Percentiles rank a stretch among this genome's conserved stretches.
Conservation (phyloP, 30 jellyfish, hydroid and myxozoan species). For the Pelagia noctiluca region DNA sequence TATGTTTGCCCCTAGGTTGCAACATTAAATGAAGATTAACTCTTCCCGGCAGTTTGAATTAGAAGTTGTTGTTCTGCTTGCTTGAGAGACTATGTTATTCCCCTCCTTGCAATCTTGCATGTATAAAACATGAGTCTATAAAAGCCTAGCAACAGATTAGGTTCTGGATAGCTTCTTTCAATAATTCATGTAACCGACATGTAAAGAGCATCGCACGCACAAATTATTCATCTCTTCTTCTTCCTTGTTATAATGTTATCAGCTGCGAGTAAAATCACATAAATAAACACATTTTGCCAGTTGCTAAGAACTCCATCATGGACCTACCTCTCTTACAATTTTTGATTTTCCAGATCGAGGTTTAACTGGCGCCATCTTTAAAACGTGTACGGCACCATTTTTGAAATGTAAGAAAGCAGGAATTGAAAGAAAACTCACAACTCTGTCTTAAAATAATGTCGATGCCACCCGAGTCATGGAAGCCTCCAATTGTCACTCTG, state of each 20-base stretch:
- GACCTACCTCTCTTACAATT: slow-evolving; percentile 4
- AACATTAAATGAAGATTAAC: background rate
- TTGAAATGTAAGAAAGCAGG: background rate
- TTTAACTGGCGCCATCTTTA: background rate
- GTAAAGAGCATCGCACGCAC: slow-evolving; percentile 70
- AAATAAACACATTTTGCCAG: background rate
- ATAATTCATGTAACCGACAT: slow-evolving; percentile 54
- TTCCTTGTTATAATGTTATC: slow-evolving; percentile 1
- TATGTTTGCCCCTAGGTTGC: slow-evolving; percentile 14
- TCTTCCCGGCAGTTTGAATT: background rate
- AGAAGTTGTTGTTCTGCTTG: too few relatives aligned
- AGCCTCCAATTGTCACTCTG: slow-evolving; percentile 64
- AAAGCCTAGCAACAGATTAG: background rate
- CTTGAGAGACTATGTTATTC: too few relatives aligned
- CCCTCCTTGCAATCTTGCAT: background rate
- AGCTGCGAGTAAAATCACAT: slow-evolving; percentile 6
- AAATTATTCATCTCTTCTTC: background rate
- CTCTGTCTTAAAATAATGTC: background rate
- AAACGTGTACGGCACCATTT: too few relatives aligned
- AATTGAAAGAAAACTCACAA: background rate
- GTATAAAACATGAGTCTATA: background rate
- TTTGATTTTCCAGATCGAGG: background rate
- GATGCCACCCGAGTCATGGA: slow-evolving; percentile 79
- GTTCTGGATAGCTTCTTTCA: background rate
- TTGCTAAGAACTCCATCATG: slow-evolving; percentile 29